Evolutionary conservation across 2,797 vertebrate species (phyloP), one percentile per base, ranked within the genome.

Genomic region (Argentina silus): DNA sequence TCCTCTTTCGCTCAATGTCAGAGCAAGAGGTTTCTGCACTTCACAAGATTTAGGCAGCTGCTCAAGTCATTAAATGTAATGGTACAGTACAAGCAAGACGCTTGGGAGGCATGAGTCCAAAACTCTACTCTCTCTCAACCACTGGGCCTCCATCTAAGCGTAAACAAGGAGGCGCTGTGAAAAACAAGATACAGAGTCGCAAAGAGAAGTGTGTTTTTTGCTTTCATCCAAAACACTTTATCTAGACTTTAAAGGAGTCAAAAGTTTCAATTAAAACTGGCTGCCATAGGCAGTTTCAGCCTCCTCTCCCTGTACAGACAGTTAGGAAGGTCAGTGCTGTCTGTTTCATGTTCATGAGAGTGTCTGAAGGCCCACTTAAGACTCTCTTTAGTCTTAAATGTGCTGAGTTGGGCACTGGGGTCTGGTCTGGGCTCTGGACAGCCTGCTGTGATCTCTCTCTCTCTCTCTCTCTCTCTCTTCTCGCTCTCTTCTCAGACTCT

Each of bases 281-380:
- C 72, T 70, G 69, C 69, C 17, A 4, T 7, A 65, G 56, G 14
- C 0, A 27, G 5, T 27, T 50, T 67, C 56, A 69, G 19, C 60
- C 50, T 3, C 15, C 27, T 36, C 19, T 8, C 45, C 57, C 65
- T 27, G 57, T 48, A 56, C 83, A 87, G 86, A 90, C 80, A n/a
- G 78, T 85, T 80, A 71, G 78, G 88, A 90, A 91, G 90, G 89
- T 91, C 90, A 87, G 82, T 7, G 74, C 78, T 90, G 88, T 89
- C 87, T 80, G 80, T 77, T 67, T 71, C 78, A 82, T 88, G 84
- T 79, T 85, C 87, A 84, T 78, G 84, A 90, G 76, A 75, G 74
- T 50, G 88, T 88, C 86, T 90, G 87, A 90, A 87, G 82, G 85
- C 81, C 85, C 86, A 84, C 91, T 91, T 90, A 86, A 80, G 85